These are phyloP conservation scores for Lasiommata megera DNA, from an alignment of 2,888 invertebrate species.

Conservation along the genomic window DNA sequence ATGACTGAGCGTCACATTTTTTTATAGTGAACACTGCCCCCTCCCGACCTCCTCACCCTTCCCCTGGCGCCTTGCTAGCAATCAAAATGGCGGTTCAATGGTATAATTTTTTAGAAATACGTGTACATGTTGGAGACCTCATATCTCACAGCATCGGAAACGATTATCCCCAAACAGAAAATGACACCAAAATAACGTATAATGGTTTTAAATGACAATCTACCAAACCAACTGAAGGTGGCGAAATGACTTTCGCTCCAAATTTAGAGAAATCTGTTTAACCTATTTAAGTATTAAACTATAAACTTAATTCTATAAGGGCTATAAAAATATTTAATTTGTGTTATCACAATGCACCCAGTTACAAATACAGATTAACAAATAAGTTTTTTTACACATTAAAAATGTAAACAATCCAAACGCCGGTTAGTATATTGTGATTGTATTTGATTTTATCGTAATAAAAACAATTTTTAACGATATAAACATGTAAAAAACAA, in stretches of 20 bases:
- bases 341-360: neutral
- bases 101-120: constrained; percentile 59
- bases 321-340: neutral
- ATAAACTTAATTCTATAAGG: neutral
- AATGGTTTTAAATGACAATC: constrained; percentile 6
- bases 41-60: constrained; percentile 52
- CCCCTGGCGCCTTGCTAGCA: constrained; percentile 68
- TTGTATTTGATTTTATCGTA: constrained; percentile 23
- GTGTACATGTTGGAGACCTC: constrained; percentile 51
- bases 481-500: constrained; percentile 12
- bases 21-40: constrained; percentile 54
- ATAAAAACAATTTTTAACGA: constrained; percentile 20
- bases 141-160: constrained; percentile 43
- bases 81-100: constrained; percentile 77
- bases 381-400: constrained; percentile 10
- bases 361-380: neutral
- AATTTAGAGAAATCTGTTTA: constrained; percentile 30
- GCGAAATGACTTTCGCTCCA: constrained; percentile 33
- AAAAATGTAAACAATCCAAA: constrained; percentile 51
- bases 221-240: constrained; percentile 24
- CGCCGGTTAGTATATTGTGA: constrained; percentile 45
- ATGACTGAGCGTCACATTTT: constrained; percentile 62
- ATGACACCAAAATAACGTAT: constrained; percentile 2
- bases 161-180: constrained; percentile 9
- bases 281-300: constrained; percentile 27